These are phyloP conservation scores for Fregata magnificens DNA, from an alignment of 2,113 vertebrate genomes.

Conservation along the genomic window DNA sequence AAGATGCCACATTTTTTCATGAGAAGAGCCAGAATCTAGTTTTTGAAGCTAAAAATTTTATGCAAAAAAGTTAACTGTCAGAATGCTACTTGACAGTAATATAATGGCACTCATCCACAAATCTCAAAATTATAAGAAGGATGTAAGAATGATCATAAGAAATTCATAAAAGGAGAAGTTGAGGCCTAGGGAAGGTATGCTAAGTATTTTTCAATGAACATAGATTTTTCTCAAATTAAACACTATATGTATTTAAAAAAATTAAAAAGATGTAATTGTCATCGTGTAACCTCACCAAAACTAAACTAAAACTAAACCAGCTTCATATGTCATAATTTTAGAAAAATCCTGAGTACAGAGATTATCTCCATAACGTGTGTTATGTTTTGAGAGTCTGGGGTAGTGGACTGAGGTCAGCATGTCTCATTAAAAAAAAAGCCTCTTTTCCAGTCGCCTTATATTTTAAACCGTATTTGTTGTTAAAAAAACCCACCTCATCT, in stretches of 20 bases:
- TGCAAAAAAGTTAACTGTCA: neutral
- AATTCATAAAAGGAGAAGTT: neutral
- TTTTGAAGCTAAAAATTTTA: neutral
- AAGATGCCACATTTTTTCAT: neutral
- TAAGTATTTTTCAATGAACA: neutral
- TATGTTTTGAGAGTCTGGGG: neutral
- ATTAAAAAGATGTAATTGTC: accelerated
- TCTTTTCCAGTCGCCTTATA: neutral
- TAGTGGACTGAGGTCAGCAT: neutral
- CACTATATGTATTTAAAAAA: neutral
- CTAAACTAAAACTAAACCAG: neutral
- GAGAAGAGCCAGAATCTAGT: neutral
- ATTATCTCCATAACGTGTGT: accelerated
- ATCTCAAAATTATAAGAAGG: neutral
- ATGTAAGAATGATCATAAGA: neutral
- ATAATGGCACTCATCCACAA: neutral
- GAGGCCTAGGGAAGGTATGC: neutral
- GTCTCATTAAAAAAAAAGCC: accelerated
- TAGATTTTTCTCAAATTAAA: neutral
- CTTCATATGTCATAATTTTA: neutral
- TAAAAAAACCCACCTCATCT: neutral
- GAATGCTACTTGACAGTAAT: neutral
- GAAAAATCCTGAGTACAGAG: neutral
- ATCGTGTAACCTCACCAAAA: neutral
- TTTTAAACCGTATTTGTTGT: neutral